Percentiles rank a stretch among this genome's conserved stretches.
Evolutionary conservation across 2,888 invertebrate species (phyloP).

Genomic region (Diploptera punctata): DNA sequence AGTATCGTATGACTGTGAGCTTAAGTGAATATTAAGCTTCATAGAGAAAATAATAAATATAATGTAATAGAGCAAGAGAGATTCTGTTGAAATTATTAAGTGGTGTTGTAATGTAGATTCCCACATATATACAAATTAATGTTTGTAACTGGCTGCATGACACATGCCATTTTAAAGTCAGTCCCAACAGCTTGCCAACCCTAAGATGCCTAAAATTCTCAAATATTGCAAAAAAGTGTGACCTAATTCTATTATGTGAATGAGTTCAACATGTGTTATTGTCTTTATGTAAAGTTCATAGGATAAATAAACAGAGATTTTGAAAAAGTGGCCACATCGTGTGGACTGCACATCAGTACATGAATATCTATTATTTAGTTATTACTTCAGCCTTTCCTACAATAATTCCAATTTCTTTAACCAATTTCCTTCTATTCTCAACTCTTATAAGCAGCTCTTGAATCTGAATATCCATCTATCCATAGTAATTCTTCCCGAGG

Average conservation of each 20-base stretch:
- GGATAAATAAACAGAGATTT: slow-evolving; percentile 42
- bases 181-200: slow-evolving; percentile 13
- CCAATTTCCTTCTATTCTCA: no score
- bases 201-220: slow-evolving; percentile 3
- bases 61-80: slow-evolving; percentile 13
- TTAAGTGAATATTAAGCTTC: slow-evolving; percentile 37
- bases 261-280: slow-evolving; percentile 27
- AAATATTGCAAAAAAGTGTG: not conserved
- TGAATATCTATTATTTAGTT: not conserved
- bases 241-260: not conserved
- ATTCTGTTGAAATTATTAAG: slow-evolving; percentile 26
- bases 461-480: no score
- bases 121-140: no score
- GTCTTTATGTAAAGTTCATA: slow-evolving; percentile 41
- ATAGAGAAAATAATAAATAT: slow-evolving; percentile 20
- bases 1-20: slow-evolving; percentile 37
- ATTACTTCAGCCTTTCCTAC: no score
- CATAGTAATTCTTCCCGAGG: no score
- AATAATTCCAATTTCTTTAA: no score
- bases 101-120: slow-evolving; percentile 29
- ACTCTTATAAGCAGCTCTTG: no score
- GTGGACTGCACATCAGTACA: not conserved
- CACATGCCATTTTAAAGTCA: slow-evolving; percentile 12
- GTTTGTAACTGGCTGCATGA: slow-evolving; percentile 4
- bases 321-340: slow-evolving; percentile 18